These are phyloP conservation scores for Gobius niger DNA, from an alignment of 2,113 vertebrate genomes.

Conservation along the genomic window DNA sequence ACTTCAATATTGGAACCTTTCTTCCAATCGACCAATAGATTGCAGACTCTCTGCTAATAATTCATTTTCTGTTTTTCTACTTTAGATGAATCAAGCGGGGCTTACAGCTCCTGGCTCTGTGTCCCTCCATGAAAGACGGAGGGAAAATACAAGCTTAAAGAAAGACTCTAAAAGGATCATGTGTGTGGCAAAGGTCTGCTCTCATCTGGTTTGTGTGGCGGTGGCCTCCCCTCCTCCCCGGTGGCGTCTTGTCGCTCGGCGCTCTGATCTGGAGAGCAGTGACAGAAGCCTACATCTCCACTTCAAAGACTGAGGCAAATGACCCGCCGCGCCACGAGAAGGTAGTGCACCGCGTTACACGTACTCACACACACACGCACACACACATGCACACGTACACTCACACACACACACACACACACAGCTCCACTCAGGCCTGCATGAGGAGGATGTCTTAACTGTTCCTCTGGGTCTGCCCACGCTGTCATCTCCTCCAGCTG, in stretches of 20 bases:
- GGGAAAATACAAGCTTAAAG: not conserved
- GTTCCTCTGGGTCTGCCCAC: slow-evolving; percentile 39
- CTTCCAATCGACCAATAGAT: not conserved
- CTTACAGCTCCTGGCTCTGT: not conserved
- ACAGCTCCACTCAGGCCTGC: slow-evolving; percentile 25
- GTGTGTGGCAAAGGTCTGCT: slow-evolving; percentile 20
- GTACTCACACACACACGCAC: slow-evolving; percentile 13
- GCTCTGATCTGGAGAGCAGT: slow-evolving; percentile 58
- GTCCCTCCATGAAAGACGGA: not conserved
- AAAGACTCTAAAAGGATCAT: not conserved
- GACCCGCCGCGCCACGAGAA: slow-evolving; percentile 36
- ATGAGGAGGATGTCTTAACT: slow-evolving; percentile 48
- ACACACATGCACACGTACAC: slow-evolving; percentile 7
- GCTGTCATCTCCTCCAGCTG: slow-evolving; percentile 54
- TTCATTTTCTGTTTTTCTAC: not conserved
- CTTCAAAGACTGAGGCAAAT: slow-evolving; percentile 60
- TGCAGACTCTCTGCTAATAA: not conserved
- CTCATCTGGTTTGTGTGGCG: slow-evolving; percentile 50
- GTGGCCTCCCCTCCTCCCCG: slow-evolving; percentile 44
- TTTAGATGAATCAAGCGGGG: not conserved
- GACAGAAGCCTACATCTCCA: slow-evolving; percentile 49
- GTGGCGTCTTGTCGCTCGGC: slow-evolving; percentile 36
- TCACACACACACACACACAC: slow-evolving; percentile 20
- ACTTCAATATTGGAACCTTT: no score
- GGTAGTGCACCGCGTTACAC: slow-evolving; percentile 27